A percentile compares a stretch with the other conserved stretches of the same genome.
Evolutionary conservation across 2,888 invertebrate species (phyloP).

Genomic region (Drosophila recens): DNA sequence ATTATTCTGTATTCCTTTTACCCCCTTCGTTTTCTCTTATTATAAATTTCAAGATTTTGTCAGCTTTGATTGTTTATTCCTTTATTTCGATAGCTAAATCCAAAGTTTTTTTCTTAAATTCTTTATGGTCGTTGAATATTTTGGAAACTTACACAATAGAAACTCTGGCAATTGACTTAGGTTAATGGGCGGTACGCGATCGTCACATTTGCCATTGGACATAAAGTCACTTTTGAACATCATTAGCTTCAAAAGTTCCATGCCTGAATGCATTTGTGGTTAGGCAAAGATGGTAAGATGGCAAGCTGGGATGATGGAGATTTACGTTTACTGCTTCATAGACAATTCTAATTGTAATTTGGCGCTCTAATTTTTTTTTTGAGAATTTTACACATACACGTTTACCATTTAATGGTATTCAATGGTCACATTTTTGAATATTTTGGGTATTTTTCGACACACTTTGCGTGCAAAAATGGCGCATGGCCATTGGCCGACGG

Average conservation of each 20-base stretch:
- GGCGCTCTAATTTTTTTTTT: not conserved
- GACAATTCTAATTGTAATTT: constrained; percentile 4
- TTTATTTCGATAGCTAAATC: not conserved
- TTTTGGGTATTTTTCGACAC: constrained; percentile 26
- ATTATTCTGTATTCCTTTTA: not conserved
- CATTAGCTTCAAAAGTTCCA: constrained; percentile 86
- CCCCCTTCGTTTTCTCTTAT: not conserved
- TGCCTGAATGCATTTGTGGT: constrained; percentile 57
- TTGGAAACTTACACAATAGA: constrained; percentile 88
- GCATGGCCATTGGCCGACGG: constrained; percentile 67
- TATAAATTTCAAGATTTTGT: not conserved
- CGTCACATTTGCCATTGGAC: constrained; percentile 85
- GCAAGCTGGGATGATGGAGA: constrained; percentile 20
- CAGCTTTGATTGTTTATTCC: not conserved
- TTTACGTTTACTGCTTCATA: constrained; percentile 11
- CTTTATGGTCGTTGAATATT: not conserved
- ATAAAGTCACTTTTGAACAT: constrained; percentile 86
- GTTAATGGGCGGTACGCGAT: constrained; percentile 91
- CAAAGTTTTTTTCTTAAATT: not conserved
- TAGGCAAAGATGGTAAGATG: constrained; percentile 29
- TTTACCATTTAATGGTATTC: constrained; percentile 24
- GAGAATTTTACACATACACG: constrained; percentile 26
- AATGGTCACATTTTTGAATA: constrained; percentile 47
- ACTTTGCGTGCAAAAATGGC: constrained; percentile 42
- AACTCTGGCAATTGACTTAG: constrained; percentile 91